phyloP scores from a whole-genome alignment of 1,140 invertebrate species.

The Chymomyza costata region DNA sequence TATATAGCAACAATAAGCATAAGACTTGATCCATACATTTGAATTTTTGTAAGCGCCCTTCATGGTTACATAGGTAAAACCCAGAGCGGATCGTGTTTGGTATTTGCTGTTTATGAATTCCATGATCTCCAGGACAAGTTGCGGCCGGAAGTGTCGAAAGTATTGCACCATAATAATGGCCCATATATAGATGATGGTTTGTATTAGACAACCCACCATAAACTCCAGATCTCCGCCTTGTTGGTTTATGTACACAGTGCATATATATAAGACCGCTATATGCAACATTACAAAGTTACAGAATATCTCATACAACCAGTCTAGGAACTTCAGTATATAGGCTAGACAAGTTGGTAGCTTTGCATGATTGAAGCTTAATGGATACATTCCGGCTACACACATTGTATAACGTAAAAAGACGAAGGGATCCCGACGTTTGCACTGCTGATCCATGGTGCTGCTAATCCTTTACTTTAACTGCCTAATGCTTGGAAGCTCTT shows the following conservation, averaged over 20 bases:
- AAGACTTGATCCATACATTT: conserved; percentile 53
- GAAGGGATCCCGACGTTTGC: conserved; percentile 51
- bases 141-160: conserved; percentile 46
- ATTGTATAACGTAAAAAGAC: conserved; percentile 49
- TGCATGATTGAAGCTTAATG: conserved; percentile 28
- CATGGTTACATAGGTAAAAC: conserved; percentile 61
- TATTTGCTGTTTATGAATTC: conserved; percentile 44
- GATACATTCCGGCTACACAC: conserved; percentile 54
- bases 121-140: conserved; percentile 35
- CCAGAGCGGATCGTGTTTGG: conserved; percentile 38
- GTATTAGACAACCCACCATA: conserved; percentile 60
- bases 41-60: conserved; percentile 30
- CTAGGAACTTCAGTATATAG: conserved; percentile 14
- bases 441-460: neutral
- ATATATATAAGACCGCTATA: conserved; percentile 47
- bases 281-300: conserved; percentile 54
- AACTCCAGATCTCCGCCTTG: conserved; percentile 56
- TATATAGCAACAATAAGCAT: conserved; percentile 56
- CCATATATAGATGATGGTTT: conserved; percentile 68
- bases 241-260: conserved; percentile 54
- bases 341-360: conserved; percentile 5
- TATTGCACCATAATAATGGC: conserved; percentile 61
- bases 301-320: conserved; percentile 46
- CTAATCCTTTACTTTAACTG: too few species aligned
- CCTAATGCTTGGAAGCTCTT: too few species aligned